Percentiles rank a stretch among this genome's conserved stretches.
phyloP scores from a whole-genome alignment of 2,113 vertebrate species.

The Saccopteryx bilineata region DNA sequence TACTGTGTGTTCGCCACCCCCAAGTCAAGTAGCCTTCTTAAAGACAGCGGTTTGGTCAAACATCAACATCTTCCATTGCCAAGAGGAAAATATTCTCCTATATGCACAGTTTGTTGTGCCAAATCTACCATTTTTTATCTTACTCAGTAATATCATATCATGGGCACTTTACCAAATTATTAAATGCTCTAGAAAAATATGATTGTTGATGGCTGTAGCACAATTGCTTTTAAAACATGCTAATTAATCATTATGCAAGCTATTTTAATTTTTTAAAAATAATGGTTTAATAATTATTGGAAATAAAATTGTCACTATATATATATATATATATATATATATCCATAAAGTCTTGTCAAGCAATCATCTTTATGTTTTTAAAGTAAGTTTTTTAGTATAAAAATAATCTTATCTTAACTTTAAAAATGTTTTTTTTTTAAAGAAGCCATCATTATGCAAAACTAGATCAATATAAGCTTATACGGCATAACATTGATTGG shows the following conservation, averaged over 20 bases:
- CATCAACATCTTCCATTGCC: background rate
- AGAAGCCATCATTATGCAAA: background rate
- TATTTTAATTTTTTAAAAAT: slow-evolving; percentile 25
- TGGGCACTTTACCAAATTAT: background rate
- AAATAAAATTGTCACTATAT: slow-evolving; percentile 2
- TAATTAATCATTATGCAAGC: background rate
- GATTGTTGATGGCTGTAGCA: background rate
- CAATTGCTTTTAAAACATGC: background rate
- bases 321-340: background rate
- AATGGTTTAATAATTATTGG: background rate
- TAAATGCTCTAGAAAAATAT: background rate
- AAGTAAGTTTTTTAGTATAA: slow-evolving; percentile 33
- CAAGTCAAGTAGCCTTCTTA: background rate
- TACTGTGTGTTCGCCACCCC: background rate
- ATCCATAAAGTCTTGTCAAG: background rate
- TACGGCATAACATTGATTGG: background rate
- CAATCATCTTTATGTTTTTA: slow-evolving; percentile 28
- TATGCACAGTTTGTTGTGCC: background rate
- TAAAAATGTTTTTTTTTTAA: background rate
- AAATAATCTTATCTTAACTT: slow-evolving; percentile 34
- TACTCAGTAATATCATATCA: background rate
- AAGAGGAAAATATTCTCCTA: background rate
- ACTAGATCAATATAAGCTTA: background rate
- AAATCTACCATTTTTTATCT: background rate
- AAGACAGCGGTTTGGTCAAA: background rate